These are phyloP conservation scores for Schrankia costaestrigalis DNA, from an alignment of 2,888 invertebrate genomes.

Conservation along the genomic window DNA sequence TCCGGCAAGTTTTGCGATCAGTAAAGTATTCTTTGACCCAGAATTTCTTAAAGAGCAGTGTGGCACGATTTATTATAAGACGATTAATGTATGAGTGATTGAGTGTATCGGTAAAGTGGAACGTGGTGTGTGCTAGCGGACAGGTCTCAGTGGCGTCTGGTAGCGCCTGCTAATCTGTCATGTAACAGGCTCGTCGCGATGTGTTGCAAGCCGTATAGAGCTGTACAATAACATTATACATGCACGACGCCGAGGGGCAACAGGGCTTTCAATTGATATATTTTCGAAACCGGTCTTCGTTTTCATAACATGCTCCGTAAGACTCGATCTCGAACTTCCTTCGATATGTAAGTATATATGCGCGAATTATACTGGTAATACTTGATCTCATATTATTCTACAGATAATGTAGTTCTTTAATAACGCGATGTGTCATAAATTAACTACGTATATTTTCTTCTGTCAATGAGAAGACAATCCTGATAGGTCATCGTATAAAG, in stretches of 20 bases:
- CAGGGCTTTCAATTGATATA: constrained; percentile 77
- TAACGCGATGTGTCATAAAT: too few relatives aligned
- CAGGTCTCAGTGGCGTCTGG: constrained; percentile 38
- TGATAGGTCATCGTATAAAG: too few relatives aligned
- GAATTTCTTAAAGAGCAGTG: constrained; percentile 11
- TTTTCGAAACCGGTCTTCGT: constrained; percentile 73
- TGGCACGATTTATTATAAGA: constrained; percentile 6
- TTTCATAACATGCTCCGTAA: constrained; percentile 67
- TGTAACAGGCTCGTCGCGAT: constrained; percentile 51
- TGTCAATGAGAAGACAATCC: too few relatives aligned
- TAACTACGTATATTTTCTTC: too few relatives aligned
- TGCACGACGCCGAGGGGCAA: constrained; percentile 44
- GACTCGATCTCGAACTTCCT: constrained; percentile 41
- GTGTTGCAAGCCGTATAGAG: constrained; percentile 56
- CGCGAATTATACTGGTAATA: constrained; percentile 20
- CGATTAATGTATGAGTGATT: constrained; percentile 13
- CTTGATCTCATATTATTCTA: too few relatives aligned
- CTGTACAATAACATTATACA: constrained; percentile 73
- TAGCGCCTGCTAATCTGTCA: constrained; percentile 52
- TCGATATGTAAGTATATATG: constrained; percentile 30
- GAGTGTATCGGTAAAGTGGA: constrained; percentile 18
- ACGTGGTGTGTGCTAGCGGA: constrained; percentile 41
- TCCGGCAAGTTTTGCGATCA: constrained; percentile 33
- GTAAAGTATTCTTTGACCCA: constrained; percentile 20
- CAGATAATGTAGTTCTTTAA: too few relatives aligned